phyloP scores from a whole-genome alignment of 2,797 vertebrate genomes.

The Podarcis siculus region DNA sequence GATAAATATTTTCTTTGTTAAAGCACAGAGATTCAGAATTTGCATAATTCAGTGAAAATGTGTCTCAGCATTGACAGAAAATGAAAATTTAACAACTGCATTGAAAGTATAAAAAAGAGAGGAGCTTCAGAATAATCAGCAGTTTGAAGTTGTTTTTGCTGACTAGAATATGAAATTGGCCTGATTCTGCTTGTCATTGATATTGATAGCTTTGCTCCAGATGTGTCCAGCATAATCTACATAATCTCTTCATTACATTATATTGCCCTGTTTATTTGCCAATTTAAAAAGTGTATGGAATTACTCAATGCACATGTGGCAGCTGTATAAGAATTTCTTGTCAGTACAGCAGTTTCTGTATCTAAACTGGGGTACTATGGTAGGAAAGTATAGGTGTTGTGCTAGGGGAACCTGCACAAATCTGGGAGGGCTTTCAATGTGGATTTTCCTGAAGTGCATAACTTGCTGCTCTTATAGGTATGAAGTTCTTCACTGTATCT shows the following conservation, averaged over 20 bases:
- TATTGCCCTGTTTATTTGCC: conserved; percentile 4
- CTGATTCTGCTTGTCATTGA: conserved; percentile 70
- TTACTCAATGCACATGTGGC: background rate
- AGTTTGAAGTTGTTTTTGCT: conserved; percentile 64
- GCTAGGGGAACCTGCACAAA: background rate
- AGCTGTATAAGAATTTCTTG: background rate
- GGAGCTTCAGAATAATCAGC: conserved; percentile 55
- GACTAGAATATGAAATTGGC: conserved; percentile 52
- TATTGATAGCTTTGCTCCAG: conserved; percentile 51
- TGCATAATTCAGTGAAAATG: conserved; percentile 46
- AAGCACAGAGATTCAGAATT: conserved; percentile 40
- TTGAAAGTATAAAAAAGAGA: conserved; percentile 55
- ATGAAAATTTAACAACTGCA: conserved; percentile 57
- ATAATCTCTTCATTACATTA: conserved; percentile 38
- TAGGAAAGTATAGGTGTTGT: background rate
- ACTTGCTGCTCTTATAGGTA: background rate
- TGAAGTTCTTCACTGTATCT: background rate
- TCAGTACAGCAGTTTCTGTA: background rate
- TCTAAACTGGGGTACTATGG: background rate
- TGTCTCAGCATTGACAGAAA: conserved; percentile 47
- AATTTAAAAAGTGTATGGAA: conserved; percentile 18
- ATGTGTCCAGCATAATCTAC: conserved; percentile 42
- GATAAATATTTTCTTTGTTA: conserved; percentile 24
- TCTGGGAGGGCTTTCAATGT: background rate
- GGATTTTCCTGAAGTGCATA: background rate